Base-by-base conservation (phyloP, 1,140 invertebrate species). In the Theocolax elegans region DNA sequence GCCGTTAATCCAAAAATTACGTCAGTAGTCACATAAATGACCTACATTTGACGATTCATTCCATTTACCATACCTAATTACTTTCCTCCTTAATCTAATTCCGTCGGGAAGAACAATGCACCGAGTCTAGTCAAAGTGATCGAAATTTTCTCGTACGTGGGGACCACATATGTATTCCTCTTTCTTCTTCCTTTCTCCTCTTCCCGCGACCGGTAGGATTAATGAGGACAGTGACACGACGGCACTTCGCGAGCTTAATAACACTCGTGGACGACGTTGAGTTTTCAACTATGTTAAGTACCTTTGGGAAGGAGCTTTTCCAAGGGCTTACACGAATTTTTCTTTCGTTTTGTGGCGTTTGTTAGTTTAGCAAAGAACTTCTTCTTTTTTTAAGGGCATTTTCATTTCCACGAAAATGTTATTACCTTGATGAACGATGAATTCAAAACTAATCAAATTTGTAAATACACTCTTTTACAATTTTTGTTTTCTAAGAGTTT, bases 141-240 rank as follows among this genome's bases (percentile, higher is more conserved):
- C 10, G 10, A 35, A 35, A 35, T 35, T 10, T 35, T 58, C 31
- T 17, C 23, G 58, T 60, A 40, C 21, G 58, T 46, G 29, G n/a
- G 27, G 25, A 19, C n/a, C 2, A 48, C 15, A 48, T 2, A 19
- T 13, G 13, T 27, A 53, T 53, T 29, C 51, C 29, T 27, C n/a
- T 53, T 53, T 21, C 51, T 3, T 19, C 40, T 44, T 54, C 19
- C 25, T 66, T 35, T 49, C n/a, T 21, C 58, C 25, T 19, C 40
- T 48, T 19, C 15, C 19, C 44, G 44, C 17, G n/a, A 48, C n/a
- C 6, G 23, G 12, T 23, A 46, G 40, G 64, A 66, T 66, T 66
- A 66, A 66, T 23, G 51, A 66, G 64, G 51, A 46, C 53, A 56
- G 51, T 56, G 64, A 46, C 38, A 46, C 27, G 60, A 9, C 17